Evolutionary conservation across 2,113 vertebrate species (phyloP), one percentile per base, ranked within the genome.

Genomic region (Stercorarius parasiticus): DNA sequence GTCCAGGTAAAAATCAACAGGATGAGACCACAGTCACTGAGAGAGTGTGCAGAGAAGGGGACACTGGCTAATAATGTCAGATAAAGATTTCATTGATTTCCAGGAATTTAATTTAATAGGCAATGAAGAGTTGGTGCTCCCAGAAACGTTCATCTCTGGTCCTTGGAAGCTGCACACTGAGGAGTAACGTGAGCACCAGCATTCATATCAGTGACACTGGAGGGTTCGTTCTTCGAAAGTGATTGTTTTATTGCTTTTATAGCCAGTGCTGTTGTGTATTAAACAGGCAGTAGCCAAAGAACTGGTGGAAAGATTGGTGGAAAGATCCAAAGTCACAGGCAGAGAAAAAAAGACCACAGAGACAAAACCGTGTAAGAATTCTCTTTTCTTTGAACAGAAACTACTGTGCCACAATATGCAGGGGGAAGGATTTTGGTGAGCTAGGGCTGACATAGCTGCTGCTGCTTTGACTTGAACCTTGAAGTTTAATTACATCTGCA

Each of bases 1-100:
- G 23, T 71, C 36, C 76, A 65, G 10, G 40, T 59, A 58, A 92
- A 93, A 92, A 5, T 56, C 50, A 32, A 36, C 23, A 66, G 72
- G 81, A 64, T 29, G n/a, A 76, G 15, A 62, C 20, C 65, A 70
- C 42, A 82, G 59, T 45, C 42, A 70, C 20, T 1, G 4, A 11
- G 0, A 5, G 36, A 71, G 15, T 11, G 7, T 25, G 53, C 12
- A 30, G 58, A 64, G 10, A 47, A 93, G 15, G 22, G 19, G 19
- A 62, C 0, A 0, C 3, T 64, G 22, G 16, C 52, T 81, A 38
- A 56, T 16, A 72, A 34, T 0, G 1, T 59, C 30, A 79, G 27
- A 64, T 55, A 29, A 47, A 77, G 67, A 77, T 76, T 47, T 42
- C 11, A 38, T 30, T 64, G 32, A 40, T 61, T 88, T 67, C 26